Percentiles rank a stretch among this genome's conserved stretches.
phyloP scores from a whole-genome alignment of 64 coral and sea anemone species.

The Cladopsammia gracilis region DNA sequence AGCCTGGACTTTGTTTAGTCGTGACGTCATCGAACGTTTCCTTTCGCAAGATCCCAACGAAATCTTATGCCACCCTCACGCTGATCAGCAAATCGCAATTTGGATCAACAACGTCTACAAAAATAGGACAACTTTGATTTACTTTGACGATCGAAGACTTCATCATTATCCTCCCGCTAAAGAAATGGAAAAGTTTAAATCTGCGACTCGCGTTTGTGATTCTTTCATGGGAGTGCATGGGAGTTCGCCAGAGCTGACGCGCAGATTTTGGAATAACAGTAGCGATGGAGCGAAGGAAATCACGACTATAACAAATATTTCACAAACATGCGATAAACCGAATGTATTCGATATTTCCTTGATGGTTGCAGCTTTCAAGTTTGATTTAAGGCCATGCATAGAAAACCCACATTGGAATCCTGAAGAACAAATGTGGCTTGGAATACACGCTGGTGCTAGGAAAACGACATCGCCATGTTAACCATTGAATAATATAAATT shows the following conservation, averaged over 20 bases:
- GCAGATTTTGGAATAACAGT: slow-evolving; percentile 14
- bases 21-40: slow-evolving; percentile 54
- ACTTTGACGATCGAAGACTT: slow-evolving; percentile 50
- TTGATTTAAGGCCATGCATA: slow-evolving; percentile 60
- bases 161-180: slow-evolving; percentile 34
- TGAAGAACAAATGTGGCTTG: background rate
- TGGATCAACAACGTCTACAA: slow-evolving; percentile 37
- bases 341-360: slow-evolving; percentile 36
- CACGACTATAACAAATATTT: background rate
- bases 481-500: no score
- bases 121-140: background rate
- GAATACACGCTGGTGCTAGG: background rate
- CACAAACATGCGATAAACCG: background rate
- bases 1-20: slow-evolving; percentile 59
- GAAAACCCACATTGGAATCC: slow-evolving; percentile 33
- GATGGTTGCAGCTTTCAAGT: slow-evolving; percentile 25
- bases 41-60: slow-evolving; percentile 14
- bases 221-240: slow-evolving; percentile 52
- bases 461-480: background rate
- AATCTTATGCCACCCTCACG: slow-evolving; percentile 62
- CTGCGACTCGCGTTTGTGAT: slow-evolving; percentile 1
- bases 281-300: background rate
- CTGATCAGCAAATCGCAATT: slow-evolving; percentile 64
- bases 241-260: slow-evolving; percentile 16
- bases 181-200: background rate